Evolutionary conservation across 2,113 vertebrate species (phyloP).

Genomic region (Bos taurus): ARS-UCD2.0 NC_037351.1:47928001-47928500

Average conservation of each 20-base stretch:
- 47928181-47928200: neutral
- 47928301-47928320: neutral
- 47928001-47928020: neutral
- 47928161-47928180: neutral
- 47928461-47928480: neutral
- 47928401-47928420: neutral
- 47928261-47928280: neutral
- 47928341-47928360: neutral
- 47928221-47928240: neutral
- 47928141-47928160: neutral
- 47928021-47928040: neutral
- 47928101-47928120: neutral
- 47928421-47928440: neutral
- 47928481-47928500: neutral
- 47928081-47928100: neutral
- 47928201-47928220: neutral
- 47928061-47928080: neutral
- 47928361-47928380: neutral
- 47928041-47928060: neutral
- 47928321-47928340: neutral
- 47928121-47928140: neutral
- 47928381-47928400: neutral
- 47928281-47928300: neutral
- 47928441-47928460: neutral
- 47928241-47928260: neutral